phyloP scores from a whole-genome alignment of 2,113 vertebrate species.

The Gasterosteus nipponicus region DNA sequence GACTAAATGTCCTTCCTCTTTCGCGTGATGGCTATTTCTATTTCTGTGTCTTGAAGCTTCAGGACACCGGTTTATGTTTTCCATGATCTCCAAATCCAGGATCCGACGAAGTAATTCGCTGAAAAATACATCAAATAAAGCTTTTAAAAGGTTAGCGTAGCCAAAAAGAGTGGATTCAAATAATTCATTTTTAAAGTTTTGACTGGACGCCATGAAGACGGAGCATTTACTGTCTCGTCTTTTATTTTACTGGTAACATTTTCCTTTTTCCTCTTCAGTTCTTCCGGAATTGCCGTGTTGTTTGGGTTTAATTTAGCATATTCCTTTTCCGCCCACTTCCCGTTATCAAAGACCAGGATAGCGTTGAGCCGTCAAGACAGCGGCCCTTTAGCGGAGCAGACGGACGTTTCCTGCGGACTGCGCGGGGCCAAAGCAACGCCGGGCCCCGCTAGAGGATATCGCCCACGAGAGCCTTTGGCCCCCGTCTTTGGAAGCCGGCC shows the following conservation, averaged over 20 bases:
- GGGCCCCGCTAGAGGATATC: constrained; percentile 50
- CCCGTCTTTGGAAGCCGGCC: constrained; percentile 47
- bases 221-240: neutral
- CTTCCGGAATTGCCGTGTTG: neutral
- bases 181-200: neutral
- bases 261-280: neutral
- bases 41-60: neutral
- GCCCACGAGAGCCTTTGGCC: constrained; percentile 40
- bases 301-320: neutral
- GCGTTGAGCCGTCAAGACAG: neutral
- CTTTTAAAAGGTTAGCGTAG: too few relatives aligned
- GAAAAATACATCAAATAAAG: too few relatives aligned
- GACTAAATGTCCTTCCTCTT: neutral
- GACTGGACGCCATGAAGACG: neutral
- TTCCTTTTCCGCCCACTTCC: neutral
- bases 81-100: neutral
- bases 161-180: neutral
- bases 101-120: neutral
- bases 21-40: neutral
- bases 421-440: constrained; percentile 1
- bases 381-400: neutral
- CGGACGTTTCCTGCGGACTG: constrained; percentile 9
- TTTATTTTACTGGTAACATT: too few relatives aligned
- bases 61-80: neutral
- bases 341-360: constrained; percentile 1